Evolutionary conservation across 2,888 invertebrate genomes (phyloP), one percentile per base, ranked within the genome.

Genomic region (Caenorhabditis sp.): DNA sequence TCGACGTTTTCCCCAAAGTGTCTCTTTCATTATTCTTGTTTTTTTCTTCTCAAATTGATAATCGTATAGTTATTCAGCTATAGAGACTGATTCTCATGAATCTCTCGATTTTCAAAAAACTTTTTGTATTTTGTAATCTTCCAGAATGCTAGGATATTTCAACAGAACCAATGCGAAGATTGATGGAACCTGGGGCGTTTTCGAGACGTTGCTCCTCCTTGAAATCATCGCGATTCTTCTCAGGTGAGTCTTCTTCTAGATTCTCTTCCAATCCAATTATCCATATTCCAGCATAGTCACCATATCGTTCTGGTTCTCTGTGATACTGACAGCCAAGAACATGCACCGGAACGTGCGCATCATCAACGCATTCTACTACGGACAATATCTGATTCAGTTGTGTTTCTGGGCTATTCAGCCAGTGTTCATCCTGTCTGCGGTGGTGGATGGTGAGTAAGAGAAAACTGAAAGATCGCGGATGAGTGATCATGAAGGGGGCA

Each of bases 351-450:
- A 79, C 20, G 61, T 79, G 5, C 67, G 79, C 0, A 18, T 67
- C 3, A 28, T 79, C 24, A 70, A 79, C 18, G 60, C 67, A 0
- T 61, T 67, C 28, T 79, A 67, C 44, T 79, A 67, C 53, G 70
- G 71, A 32, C 71, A 79, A 61, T 79, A 79, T 44, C 18, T 72
- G 11, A 55, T 79, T 44, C 79, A 79, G 32, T 26, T 71, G 18
- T n/a, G 35, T 15, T 71, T 72, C 55, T 79, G 79, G 79, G 47
- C 65, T 9, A 35, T 79, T 67, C 79, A 79, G 26, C 79, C 79
- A 1, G 35, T 79, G 1, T 22, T 71, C 44, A 72, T 79, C 9
- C 15, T 67, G 1, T 18, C 18, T 1, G 67, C 55, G n/a, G 47
- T n/a, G 1, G n/a, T 79, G 3, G 67, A 79, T 65, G 79, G 70